phyloP scores from a whole-genome alignment of 1,140 invertebrate species.

The Saxidomus purpurata region DNA sequence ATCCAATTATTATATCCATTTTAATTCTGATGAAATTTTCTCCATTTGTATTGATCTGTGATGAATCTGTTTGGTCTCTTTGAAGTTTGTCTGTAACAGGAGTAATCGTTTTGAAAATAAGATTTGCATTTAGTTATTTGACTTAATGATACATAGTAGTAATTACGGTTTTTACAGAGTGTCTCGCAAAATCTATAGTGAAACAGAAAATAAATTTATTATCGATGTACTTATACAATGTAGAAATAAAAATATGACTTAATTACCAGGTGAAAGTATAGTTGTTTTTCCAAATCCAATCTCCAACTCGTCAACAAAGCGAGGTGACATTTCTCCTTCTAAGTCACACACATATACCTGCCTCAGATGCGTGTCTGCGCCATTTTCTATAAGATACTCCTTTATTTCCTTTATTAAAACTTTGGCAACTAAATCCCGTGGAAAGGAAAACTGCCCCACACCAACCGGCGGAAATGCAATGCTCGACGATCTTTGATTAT shows the following conservation, averaged over 20 bases:
- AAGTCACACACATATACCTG: background rate
- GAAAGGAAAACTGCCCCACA: constrained; percentile 3
- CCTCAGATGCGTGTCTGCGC: background rate
- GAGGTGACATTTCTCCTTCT: background rate
- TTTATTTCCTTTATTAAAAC: background rate
- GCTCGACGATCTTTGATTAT: background rate
- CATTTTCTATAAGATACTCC: background rate
- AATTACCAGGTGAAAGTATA: background rate
- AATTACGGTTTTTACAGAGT: too few species aligned
- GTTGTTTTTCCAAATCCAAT: background rate
- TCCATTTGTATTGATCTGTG: too few species aligned
- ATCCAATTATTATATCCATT: background rate
- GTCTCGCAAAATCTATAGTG: too few species aligned
- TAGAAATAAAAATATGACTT: too few species aligned
- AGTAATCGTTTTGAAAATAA: too few species aligned
- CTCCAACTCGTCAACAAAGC: background rate
- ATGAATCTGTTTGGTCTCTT: too few species aligned
- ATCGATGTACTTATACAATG: too few species aligned
- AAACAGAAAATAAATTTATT: too few species aligned
- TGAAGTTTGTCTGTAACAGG: too few species aligned
- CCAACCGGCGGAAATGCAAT: constrained; percentile 39
- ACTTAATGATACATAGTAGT: too few species aligned
- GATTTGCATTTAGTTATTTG: too few species aligned
- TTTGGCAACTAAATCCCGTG: constrained; percentile 17
- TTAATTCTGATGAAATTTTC: background rate